Evolutionary conservation across 2,888 invertebrate species (phyloP), one percentile per base, ranked within the genome.

Genomic region (Prosapia bicincta): DNA sequence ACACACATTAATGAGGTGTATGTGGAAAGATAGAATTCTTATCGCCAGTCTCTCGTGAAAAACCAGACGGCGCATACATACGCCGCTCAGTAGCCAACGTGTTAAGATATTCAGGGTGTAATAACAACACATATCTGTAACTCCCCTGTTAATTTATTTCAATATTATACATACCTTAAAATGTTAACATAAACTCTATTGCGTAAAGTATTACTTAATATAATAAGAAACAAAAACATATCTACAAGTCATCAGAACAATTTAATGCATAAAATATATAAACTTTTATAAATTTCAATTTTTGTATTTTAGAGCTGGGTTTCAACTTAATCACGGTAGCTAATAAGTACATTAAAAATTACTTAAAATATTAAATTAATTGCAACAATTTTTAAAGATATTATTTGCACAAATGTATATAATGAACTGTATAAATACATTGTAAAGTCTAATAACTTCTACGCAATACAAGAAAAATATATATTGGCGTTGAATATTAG

Each of bases 111-210:
- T n/a, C n/a, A n/a, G n/a, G n/a, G n/a, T n/a, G n/a, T n/a, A n/a
- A n/a, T n/a, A n/a, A n/a, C n/a, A n/a, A n/a, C n/a, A n/a, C n/a
- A n/a, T n/a, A n/a, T n/a, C n/a, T n/a, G 20, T 75, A 75, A 67
- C 75, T 75, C 75, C 75, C 75, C 71, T 71, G 71, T 75, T 71
- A 69, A 75, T 75, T 75, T 75, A 75, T 71, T 75, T 75, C 54
- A 75, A 71, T 75, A 75, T 71, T 71, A 71, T 75, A 75, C 75
- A 75, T 71, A 75, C 71, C 71, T 75, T 75, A 71, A 71, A 75
- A 71, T 75, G 71, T 71, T 71, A 74, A 75, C 74, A 74, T 74
- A 74, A 74, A 74, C 74, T 74, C 74, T 74, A 74, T 73, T n/a
- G 73, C 20, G 68, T 74, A 74, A 74, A 74, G 73, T 66, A 69